Conservation (phyloP, 2,888 invertebrate species). For the Ornithoptera alexandrae region DNA sequence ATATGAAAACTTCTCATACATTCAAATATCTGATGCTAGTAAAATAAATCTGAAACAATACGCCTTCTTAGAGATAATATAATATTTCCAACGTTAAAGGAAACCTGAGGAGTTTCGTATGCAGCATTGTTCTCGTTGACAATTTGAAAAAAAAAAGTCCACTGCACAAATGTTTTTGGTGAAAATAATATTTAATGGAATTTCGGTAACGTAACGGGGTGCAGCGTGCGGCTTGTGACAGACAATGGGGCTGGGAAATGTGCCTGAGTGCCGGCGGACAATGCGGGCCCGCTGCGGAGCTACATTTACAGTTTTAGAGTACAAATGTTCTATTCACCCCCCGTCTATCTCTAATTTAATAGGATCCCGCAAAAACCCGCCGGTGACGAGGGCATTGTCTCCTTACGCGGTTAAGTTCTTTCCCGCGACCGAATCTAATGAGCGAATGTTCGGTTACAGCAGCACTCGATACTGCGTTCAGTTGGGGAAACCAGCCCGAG, state of each 20-base stretch:
- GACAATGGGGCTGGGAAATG: conserved; percentile 27
- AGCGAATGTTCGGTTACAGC: conserved; percentile 36
- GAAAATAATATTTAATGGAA: conserved; percentile 23
- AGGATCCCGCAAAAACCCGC: conserved; percentile 45
- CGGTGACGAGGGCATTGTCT: conserved; percentile 52
- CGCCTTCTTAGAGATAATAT: too few relatives aligned
- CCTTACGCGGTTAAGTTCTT: conserved; percentile 38
- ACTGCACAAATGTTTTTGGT: conserved; percentile 20
- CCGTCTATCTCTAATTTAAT: conserved; percentile 46
- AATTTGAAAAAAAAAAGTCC: conserved; percentile 21
- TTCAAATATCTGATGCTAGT: too few relatives aligned
- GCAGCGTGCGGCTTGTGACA: conserved; percentile 5
- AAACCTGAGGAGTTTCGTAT: conserved; percentile 1
- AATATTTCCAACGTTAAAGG: conserved; percentile 2
- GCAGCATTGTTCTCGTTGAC: conserved; percentile 15
- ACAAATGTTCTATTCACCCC: conserved; percentile 36
- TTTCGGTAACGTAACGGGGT: conserved; percentile 21
- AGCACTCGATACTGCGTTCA: conserved; percentile 34
- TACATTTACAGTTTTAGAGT: conserved; percentile 35
- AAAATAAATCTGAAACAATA: too few relatives aligned
- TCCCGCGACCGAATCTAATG: conserved; percentile 34
- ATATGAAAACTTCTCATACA: too few relatives aligned
- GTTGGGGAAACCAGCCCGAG: too few relatives aligned
- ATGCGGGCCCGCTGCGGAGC: conserved; percentile 13
- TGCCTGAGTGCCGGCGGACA: conserved; percentile 26